These are phyloP conservation scores for Amblyjoppa proteus DNA, from an alignment of 2,888 invertebrate species.

Conservation along the genomic window DNA sequence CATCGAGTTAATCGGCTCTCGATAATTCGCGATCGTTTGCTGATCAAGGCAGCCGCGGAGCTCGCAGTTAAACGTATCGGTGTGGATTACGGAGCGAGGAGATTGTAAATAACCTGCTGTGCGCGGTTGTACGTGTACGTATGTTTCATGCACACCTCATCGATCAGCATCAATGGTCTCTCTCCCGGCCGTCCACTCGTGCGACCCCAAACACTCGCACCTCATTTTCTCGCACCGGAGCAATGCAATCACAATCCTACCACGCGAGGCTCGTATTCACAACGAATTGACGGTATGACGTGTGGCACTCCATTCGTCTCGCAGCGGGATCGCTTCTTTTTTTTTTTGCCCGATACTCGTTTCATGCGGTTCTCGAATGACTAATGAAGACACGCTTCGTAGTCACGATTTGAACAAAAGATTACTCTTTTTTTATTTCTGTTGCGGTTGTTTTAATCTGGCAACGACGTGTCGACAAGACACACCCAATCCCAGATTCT, in stretches of 20 bases:
- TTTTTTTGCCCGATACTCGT: background rate
- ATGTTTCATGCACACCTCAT: conserved; percentile 3
- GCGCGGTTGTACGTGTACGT: conserved; percentile 2
- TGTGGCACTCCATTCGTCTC: background rate
- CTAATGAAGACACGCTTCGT: conserved; percentile 22
- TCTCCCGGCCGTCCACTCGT: background rate
- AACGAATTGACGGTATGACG: conserved; percentile 8
- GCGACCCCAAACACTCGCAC: conserved; percentile 6
- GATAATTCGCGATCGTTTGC: conserved; percentile 47
- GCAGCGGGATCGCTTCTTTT: background rate
- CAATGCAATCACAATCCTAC: conserved; percentile 15
- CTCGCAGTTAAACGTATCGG: conserved; percentile 24
- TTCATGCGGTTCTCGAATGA: background rate
- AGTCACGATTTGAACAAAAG: conserved; percentile 17
- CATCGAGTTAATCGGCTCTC: conserved; percentile 30
- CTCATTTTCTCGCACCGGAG: conserved; percentile 14
- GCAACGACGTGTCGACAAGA: background rate
- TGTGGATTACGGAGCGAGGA: conserved; percentile 1
- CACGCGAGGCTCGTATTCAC: background rate
- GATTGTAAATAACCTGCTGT: background rate
- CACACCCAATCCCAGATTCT: conserved; percentile 19
- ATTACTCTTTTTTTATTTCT: background rate
- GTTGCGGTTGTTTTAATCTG: conserved; percentile 7
- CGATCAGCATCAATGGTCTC: conserved; percentile 31
- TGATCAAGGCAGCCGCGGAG: conserved; percentile 45